phyloP scores from a whole-genome alignment of 1,140 invertebrate species.

The Neotoxoptera formosana region DNA sequence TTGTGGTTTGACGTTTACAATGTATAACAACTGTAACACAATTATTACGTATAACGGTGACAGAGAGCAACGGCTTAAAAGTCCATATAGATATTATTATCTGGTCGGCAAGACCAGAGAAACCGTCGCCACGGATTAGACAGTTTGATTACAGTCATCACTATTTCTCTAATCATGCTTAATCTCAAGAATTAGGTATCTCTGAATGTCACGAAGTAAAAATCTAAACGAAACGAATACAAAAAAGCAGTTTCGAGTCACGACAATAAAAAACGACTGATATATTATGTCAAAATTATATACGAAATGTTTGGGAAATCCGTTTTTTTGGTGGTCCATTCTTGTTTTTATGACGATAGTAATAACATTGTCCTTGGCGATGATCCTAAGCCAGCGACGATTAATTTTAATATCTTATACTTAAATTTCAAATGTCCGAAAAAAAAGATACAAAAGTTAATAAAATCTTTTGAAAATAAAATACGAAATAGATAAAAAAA shows the following conservation, averaged over 20 bases:
- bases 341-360: neutral
- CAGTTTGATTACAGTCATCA: constrained; percentile 15
- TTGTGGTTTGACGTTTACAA: neutral
- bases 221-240: neutral
- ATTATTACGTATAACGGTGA: constrained; percentile 8
- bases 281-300: neutral
- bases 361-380: neutral
- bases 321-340: neutral
- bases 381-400: neutral
- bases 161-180: neutral
- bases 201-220: neutral
- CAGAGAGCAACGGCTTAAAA: neutral
- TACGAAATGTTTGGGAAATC: neutral
- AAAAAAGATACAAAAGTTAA: neutral
- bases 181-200: constrained; percentile 18
- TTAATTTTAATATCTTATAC: neutral
- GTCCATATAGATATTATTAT: neutral
- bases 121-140: neutral
- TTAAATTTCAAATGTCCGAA: neutral
- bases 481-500: too few relatives aligned
- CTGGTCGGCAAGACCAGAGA: neutral
- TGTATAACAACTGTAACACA: neutral
- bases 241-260: neutral
- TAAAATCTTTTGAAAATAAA: neutral
- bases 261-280: neutral